phyloP scores from a whole-genome alignment of 2,113 vertebrate species.

The Aramus guarauna region DNA sequence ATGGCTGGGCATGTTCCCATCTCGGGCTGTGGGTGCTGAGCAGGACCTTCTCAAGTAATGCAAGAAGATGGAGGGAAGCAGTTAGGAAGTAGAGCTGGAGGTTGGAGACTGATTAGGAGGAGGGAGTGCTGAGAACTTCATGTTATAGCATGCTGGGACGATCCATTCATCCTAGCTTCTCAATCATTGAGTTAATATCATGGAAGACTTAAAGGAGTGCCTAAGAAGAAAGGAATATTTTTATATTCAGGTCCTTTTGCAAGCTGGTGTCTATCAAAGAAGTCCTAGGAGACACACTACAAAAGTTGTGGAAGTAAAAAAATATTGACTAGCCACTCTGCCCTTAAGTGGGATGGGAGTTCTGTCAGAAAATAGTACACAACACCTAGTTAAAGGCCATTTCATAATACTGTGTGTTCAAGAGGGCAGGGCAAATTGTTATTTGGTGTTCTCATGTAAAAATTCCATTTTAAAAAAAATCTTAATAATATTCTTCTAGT shows the following conservation, averaged over 20 bases:
- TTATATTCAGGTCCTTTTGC: neutral
- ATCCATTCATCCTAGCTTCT: neutral
- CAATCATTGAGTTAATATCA: neutral
- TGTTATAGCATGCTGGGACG: neutral
- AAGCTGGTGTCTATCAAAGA: neutral
- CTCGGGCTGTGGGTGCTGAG: accelerated
- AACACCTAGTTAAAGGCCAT: neutral
- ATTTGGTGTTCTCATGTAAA: neutral
- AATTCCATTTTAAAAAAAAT: neutral
- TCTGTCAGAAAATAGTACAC: neutral
- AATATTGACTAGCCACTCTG: neutral
- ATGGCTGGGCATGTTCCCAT: neutral
- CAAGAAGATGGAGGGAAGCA: neutral
- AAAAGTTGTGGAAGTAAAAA: neutral
- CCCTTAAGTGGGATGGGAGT: neutral
- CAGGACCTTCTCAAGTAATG: neutral
- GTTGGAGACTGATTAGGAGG: neutral
- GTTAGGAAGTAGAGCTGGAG: neutral
- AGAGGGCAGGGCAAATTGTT: neutral
- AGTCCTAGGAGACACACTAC: neutral
- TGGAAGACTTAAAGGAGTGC: neutral
- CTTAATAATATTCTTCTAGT: neutral
- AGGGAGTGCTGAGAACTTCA: neutral
- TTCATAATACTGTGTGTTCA: neutral
- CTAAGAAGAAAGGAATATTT: neutral